Conservation (phyloP, 2,113 vertebrate species). For the Leuciscus idus region DNA sequence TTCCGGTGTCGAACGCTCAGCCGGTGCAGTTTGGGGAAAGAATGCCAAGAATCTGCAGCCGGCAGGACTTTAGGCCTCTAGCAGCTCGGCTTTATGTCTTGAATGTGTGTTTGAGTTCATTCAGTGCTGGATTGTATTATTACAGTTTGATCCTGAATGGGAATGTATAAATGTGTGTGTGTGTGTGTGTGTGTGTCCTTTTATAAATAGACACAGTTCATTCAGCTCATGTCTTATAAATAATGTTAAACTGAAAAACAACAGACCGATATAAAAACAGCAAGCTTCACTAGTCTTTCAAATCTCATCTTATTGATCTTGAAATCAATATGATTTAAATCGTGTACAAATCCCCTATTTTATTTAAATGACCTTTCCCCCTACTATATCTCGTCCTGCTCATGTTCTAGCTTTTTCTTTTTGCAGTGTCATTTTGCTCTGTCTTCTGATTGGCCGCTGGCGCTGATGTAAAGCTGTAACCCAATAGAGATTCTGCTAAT, state of each 20-base stretch:
- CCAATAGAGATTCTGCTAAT: slow-evolving; percentile 26
- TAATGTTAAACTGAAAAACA: not conserved
- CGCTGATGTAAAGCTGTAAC: slow-evolving; percentile 38
- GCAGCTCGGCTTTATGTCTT: slow-evolving; percentile 68
- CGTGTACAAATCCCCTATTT: not conserved
- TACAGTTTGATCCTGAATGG: not conserved
- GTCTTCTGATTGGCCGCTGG: slow-evolving; percentile 28
- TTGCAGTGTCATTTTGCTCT: slow-evolving; percentile 47
- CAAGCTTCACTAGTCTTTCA: not conserved
- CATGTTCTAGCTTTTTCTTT: slow-evolving; percentile 24
- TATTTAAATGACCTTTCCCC: not conserved
- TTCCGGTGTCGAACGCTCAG: not conserved
- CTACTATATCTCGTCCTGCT: not conserved
- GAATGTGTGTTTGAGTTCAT: slow-evolving; percentile 52
- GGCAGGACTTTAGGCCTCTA: slow-evolving; percentile 71
- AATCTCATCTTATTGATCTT: not conserved
- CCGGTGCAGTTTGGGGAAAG: slow-evolving; percentile 64
- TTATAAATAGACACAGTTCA: not conserved
- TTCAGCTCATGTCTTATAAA: slow-evolving; percentile 3
- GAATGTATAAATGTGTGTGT: not conserved
- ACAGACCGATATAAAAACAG: not conserved
- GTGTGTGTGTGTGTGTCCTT: not conserved
- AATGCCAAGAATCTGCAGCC: slow-evolving; percentile 78
- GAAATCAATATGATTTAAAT: not conserved
- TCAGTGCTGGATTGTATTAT: not conserved